These are phyloP conservation scores for Eupithecia pulchellata DNA, from an alignment of 2,888 invertebrate genomes.

Conservation along the genomic window DNA sequence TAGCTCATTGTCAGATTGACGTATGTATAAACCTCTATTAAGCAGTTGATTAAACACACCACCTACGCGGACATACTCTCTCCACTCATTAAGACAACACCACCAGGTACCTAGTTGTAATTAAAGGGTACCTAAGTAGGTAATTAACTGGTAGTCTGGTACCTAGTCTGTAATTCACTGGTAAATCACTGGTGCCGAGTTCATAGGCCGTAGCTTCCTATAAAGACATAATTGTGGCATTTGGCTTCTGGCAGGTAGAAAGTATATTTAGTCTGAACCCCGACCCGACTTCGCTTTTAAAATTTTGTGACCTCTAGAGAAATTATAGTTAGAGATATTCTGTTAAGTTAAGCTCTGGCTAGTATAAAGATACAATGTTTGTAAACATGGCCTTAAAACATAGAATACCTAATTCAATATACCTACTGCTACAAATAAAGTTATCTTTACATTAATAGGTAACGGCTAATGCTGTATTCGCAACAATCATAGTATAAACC, in stretches of 20 bases:
- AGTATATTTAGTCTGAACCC: background rate
- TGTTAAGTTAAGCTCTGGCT: too few relatives aligned
- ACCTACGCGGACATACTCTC: slow-evolving; percentile 19
- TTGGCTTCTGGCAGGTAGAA: slow-evolving; percentile 4
- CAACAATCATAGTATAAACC: slow-evolving; percentile 2
- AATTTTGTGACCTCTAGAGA: background rate
- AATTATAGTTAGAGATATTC: too few relatives aligned
- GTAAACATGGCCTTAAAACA: too few relatives aligned
- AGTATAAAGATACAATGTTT: too few relatives aligned
- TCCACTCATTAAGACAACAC: slow-evolving; percentile 18
- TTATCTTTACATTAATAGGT: too few relatives aligned
- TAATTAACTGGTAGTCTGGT: background rate
- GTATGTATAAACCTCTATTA: slow-evolving; percentile 10
- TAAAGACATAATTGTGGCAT: slow-evolving; percentile 7
- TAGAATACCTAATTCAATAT: too few relatives aligned
- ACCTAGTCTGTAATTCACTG: slow-evolving; percentile 10
- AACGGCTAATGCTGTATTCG: slow-evolving; percentile 15
- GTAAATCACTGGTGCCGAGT: slow-evolving; percentile 23
- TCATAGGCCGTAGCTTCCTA: slow-evolving; percentile 40
- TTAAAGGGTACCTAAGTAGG: background rate
- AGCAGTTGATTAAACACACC: slow-evolving; percentile 25
- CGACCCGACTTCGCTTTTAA: background rate
- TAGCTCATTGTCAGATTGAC: background rate
- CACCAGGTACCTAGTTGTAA: slow-evolving; percentile 6
- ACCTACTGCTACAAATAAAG: too few relatives aligned